phyloP scores from a whole-genome alignment of 2,113 vertebrate species.

The Epinephelus lanceolatus region DNA sequence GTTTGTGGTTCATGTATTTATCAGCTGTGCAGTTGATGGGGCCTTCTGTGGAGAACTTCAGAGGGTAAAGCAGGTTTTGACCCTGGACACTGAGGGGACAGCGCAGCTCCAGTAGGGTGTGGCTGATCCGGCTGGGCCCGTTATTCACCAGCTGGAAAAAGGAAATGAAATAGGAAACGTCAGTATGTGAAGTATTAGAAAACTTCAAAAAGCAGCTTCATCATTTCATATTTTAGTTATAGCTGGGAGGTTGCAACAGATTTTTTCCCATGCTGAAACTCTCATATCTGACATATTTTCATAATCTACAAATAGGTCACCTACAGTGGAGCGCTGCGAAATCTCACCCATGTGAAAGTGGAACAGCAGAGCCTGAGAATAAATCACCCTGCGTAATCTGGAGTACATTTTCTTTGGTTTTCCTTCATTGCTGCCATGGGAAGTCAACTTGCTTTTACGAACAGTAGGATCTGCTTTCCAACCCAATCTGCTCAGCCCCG shows the following conservation, averaged over 20 bases:
- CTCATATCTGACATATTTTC: constrained; percentile 24
- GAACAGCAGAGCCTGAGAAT: constrained; percentile 19
- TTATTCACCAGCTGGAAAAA: constrained; percentile 87
- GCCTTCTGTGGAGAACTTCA: constrained; percentile 84
- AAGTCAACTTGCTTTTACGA: constrained; percentile 16
- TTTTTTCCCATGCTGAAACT: constrained; percentile 11
- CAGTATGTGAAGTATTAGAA: neutral
- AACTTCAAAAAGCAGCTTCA: constrained; percentile 5
- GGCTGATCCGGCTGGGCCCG: constrained; percentile 90
- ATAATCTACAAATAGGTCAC: constrained; percentile 23
- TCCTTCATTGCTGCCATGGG: neutral
- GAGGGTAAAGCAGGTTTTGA: constrained; percentile 86
- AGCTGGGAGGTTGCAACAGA: neutral
- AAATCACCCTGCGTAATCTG: constrained; percentile 28
- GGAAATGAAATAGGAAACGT: constrained; percentile 12
- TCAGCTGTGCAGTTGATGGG: constrained; percentile 88
- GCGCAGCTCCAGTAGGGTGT: constrained; percentile 85
- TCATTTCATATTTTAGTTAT: neutral
- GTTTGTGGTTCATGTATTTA: constrained; percentile 82
- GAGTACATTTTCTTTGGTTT: constrained; percentile 29
- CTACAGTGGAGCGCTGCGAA: constrained; percentile 1
- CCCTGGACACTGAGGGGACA: constrained; percentile 85
- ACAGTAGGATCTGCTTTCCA: constrained; percentile 36
- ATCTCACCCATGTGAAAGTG: neutral
- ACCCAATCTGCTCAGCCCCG: constrained; percentile 16